Percentiles rank a stretch among this genome's conserved stretches.
phyloP scores from a whole-genome alignment of 1,140 invertebrate genomes.

The Tetragnatha versicolor region DNA sequence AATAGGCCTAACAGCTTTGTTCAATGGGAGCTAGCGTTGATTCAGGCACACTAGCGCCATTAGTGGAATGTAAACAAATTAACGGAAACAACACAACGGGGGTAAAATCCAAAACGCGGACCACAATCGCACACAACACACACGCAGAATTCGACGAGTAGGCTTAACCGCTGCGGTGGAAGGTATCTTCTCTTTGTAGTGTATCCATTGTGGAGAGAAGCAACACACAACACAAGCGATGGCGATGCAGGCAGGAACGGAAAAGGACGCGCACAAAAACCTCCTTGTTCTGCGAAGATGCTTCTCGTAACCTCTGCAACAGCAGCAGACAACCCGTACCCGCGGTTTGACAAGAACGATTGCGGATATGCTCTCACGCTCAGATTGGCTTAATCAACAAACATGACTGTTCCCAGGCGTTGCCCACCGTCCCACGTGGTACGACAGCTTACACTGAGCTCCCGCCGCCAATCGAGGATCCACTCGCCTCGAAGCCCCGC shows the following conservation, averaged over 20 bases:
- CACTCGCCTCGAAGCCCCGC: slow-evolving; percentile 31
- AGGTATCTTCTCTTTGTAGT: slow-evolving; percentile 27
- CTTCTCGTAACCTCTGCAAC: slow-evolving; percentile 13
- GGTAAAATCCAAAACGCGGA: neutral
- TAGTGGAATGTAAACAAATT: slow-evolving; percentile 48
- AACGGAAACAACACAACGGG: slow-evolving; percentile 26
- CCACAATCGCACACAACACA: neutral
- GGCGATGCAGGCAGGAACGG: neutral
- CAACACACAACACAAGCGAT: slow-evolving; percentile 8
- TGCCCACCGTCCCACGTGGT: slow-evolving; percentile 59
- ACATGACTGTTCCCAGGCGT: slow-evolving; percentile 59
- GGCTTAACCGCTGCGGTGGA: slow-evolving; percentile 38
- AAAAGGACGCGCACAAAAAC: slow-evolving; percentile 34
- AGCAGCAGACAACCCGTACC: slow-evolving; percentile 49
- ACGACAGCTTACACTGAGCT: slow-evolving; percentile 58
- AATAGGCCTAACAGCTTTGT: slow-evolving; percentile 48
- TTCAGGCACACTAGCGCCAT: slow-evolving; percentile 39
- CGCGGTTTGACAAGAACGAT: slow-evolving; percentile 56
- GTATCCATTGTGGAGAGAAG: slow-evolving; percentile 40
- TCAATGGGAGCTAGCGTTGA: slow-evolving; percentile 23
- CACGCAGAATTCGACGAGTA: neutral
- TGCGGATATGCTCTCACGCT: slow-evolving; percentile 60
- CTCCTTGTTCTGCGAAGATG: slow-evolving; percentile 46
- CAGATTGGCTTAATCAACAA: slow-evolving; percentile 63
- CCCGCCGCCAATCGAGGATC: slow-evolving; percentile 22